These are phyloP conservation scores for Pandemis corylana DNA, from an alignment of 2,888 invertebrate species.

Conservation along the genomic window DNA sequence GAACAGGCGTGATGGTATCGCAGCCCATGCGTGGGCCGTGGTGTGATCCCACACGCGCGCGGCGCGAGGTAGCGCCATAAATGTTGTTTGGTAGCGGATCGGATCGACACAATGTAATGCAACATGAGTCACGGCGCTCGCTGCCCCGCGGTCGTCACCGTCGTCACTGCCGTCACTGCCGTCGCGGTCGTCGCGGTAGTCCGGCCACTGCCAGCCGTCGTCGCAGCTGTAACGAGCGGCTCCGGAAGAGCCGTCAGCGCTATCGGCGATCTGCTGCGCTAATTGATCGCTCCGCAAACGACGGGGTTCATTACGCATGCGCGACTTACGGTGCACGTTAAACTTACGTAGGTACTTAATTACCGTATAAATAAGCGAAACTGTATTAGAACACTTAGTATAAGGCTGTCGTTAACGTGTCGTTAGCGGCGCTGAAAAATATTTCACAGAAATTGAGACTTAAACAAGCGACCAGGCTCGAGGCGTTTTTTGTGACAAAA, in stretches of 20 bases:
- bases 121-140: not conserved
- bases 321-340: conserved; percentile 10
- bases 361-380: too few species aligned
- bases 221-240: not conserved
- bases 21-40: conserved; percentile 4
- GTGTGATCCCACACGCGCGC: conserved; percentile 5
- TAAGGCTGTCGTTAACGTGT: too few species aligned
- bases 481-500: too few species aligned
- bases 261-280: conserved; percentile 30
- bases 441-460: too few species aligned
- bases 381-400: too few species aligned
- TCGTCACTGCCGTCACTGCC: too few species aligned
- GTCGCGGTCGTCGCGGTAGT: too few species aligned
- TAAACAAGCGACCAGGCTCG: too few species aligned
- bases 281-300: conserved; percentile 24
- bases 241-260: conserved; percentile 30
- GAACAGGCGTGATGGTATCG: conserved; percentile 18
- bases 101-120: not conserved
- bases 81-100: too few species aligned
- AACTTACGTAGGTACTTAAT: not conserved
- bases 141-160: not conserved
- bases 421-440: too few species aligned
- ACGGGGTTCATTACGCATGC: conserved; percentile 26
- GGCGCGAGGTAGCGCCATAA: too few species aligned
- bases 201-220: too few species aligned